Evolutionary conservation across 2,113 vertebrate genomes (phyloP), one percentile per base, ranked within the genome.

Genomic region (Myiozetetes cayanensis): DNA sequence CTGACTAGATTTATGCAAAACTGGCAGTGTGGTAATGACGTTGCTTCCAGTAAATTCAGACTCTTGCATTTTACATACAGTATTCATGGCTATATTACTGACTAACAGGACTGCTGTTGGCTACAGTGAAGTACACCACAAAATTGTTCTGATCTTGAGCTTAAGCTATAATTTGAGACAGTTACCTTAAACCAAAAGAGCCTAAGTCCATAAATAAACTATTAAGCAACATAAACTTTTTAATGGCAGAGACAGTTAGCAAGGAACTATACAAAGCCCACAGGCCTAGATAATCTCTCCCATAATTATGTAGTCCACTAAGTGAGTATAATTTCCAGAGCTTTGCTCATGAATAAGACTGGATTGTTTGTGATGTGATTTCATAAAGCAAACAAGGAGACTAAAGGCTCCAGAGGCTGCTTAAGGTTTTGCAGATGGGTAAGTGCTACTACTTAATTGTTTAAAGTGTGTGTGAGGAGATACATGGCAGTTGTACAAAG

Each of bases 331-430:
- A 91, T 74, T 84, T 90, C 62, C 43, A 67, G 37, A 72, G 28
- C 19, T 71, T 83, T 80, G 46, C n/a, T 94, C n/a, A 37, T 89
- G 71, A 90, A 82, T 74, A 58, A 89, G 62, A 65, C 44, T 4
- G 4, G 44, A 73, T 93, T 95, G 44, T 84, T 94, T 95, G 73
- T 84, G 78, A 41, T 96, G 66, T 62, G 71, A 82, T 85, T 95
- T 87, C 43, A 30, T 96, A 66, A 94, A 95, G 79, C 67, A 93
- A 95, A 67, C 58, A 79, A 53, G 46, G 74, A 80, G 53, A 73
- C 85, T 87, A 58, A 96, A 47, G 41, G 44, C 77, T 95, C 53
- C 77, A 85, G 77, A 50, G 43, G 30, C 83, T 94, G 22, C 65
- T 77, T 86, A 84, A 84, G 68, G 63, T 62, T 97, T 92, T 96